These are phyloP conservation scores for Buphagus erythrorhynchus DNA, from an alignment of 2,797 vertebrate genomes.

Conservation along the genomic window DNA sequence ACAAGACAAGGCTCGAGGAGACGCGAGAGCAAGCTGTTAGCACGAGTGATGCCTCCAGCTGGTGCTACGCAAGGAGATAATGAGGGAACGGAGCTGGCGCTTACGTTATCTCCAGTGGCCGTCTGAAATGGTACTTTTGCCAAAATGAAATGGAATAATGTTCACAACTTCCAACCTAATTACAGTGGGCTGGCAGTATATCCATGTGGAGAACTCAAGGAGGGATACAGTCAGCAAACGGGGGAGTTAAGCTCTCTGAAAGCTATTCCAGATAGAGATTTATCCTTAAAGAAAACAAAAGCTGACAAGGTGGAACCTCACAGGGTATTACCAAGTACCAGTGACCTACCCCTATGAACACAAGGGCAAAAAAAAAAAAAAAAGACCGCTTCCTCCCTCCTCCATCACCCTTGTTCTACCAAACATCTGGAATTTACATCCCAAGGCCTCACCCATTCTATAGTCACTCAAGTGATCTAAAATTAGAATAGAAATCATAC, in stretches of 20 bases:
- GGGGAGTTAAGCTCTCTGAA: not conserved
- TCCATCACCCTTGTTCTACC: not conserved
- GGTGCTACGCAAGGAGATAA: not conserved
- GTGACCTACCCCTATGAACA: not conserved
- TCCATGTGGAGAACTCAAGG: not conserved
- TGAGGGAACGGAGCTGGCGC: not conserved
- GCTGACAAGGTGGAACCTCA: not conserved
- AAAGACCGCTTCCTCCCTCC: rapidly evolving
- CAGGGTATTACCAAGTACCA: not conserved
- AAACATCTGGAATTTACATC: not conserved
- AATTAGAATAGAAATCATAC: not conserved
- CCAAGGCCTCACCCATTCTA: not conserved
- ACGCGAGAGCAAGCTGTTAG: not conserved
- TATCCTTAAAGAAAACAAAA: not conserved
- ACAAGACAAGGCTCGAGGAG: not conserved
- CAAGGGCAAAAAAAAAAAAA: not conserved
- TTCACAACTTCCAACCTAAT: not conserved
- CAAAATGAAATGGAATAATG: not conserved
- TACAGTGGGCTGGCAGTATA: not conserved
- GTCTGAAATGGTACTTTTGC: not conserved
- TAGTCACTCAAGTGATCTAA: not conserved
- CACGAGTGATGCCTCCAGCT: not conserved
- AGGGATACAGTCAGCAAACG: rapidly evolving
- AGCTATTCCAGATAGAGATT: not conserved
- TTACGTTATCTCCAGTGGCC: not conserved